These are phyloP conservation scores for Enteromius treurensis DNA, from an alignment of 2,797 vertebrate genomes.

Conservation along the genomic window DNA sequence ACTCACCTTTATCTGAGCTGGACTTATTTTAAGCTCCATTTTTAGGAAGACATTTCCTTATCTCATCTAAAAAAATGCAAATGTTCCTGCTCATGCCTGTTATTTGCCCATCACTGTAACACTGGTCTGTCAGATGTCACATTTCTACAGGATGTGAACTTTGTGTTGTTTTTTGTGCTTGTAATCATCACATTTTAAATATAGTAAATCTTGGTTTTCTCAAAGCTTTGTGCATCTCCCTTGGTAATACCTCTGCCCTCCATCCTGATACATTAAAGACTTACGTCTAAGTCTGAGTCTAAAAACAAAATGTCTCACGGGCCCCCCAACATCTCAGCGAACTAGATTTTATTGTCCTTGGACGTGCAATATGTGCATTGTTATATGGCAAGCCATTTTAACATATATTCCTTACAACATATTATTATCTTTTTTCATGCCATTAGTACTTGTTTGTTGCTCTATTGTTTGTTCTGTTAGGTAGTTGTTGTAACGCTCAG, in stretches of 20 bases:
- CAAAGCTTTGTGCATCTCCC: background rate
- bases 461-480: background rate
- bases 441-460: background rate
- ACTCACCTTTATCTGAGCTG: background rate
- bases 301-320: background rate
- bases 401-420: background rate
- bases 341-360: background rate
- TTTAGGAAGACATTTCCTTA: background rate
- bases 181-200: slow-evolving; percentile 25
- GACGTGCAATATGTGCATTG: background rate
- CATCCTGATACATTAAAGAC: slow-evolving; percentile 4
- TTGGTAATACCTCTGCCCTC: background rate
- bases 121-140: background rate
- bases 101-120: slow-evolving; percentile 2
- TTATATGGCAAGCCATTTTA: background rate
- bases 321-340: background rate
- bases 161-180: slow-evolving; percentile 36
- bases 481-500: background rate
- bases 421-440: background rate
- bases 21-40: background rate
- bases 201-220: slow-evolving; percentile 26
- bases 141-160: slow-evolving; percentile 40
- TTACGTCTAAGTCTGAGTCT: background rate
- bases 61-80: background rate
- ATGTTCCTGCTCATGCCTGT: background rate